These are phyloP conservation scores for Centropus bengalensis DNA, from an alignment of 2,113 vertebrate species.

Conservation along the genomic window DNA sequence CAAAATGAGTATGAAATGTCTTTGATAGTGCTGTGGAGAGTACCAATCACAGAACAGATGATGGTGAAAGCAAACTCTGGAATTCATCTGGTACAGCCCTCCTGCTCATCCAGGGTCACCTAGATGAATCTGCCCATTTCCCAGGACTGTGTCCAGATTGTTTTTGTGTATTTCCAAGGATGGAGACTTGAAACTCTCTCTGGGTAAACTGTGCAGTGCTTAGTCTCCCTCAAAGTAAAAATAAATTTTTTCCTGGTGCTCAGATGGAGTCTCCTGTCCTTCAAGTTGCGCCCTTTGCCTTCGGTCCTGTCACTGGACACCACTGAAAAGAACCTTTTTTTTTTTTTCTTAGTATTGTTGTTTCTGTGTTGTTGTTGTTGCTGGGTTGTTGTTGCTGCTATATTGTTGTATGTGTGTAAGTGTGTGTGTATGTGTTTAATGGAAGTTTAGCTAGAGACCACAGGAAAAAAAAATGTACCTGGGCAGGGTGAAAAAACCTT, in stretches of 20 bases:
- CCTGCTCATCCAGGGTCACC: background rate
- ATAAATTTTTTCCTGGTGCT: background rate
- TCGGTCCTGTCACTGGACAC: background rate
- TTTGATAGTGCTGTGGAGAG: background rate
- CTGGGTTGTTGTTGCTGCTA: no score
- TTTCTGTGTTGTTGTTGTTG: no score
- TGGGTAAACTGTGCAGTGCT: background rate
- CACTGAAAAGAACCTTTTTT: background rate
- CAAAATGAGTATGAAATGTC: background rate
- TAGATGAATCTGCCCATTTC: background rate
- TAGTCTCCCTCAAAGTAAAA: background rate
- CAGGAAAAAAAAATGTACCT: no score
- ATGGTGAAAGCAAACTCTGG: background rate
- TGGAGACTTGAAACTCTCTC: background rate
- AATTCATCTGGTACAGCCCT: background rate
- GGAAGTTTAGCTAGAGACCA: background rate
- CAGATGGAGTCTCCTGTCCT: background rate
- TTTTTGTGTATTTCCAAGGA: background rate
- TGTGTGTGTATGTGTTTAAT: background rate
- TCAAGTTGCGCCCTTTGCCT: background rate
- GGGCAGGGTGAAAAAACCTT: background rate
- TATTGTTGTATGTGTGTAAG: no score
- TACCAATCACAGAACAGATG: background rate
- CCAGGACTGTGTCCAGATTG: background rate
- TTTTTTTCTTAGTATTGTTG: no score